phyloP scores from a whole-genome alignment of 2,113 vertebrate species.

The Pseudorhombus dupliciocellatus region DNA sequence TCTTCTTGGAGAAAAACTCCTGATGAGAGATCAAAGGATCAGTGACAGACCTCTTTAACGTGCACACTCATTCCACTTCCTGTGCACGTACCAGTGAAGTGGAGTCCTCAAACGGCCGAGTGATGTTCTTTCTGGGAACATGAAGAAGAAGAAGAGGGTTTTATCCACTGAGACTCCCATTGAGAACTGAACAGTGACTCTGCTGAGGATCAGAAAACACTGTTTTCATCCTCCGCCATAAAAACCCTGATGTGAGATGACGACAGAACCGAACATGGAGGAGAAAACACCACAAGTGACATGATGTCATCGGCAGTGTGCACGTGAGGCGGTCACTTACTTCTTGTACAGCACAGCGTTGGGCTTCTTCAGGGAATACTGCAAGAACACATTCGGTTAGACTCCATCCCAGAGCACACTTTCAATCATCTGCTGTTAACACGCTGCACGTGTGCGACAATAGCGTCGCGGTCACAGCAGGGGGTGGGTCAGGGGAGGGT shows the following conservation, averaged over 20 bases:
- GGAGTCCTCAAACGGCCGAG: slow-evolving; percentile 96
- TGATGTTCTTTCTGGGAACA: slow-evolving; percentile 91
- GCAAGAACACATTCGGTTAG: slow-evolving; percentile 23
- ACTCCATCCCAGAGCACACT: neutral
- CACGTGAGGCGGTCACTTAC: slow-evolving; percentile 79
- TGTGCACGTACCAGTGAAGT: slow-evolving; percentile 88
- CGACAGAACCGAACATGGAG: no score
- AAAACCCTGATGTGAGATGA: neutral
- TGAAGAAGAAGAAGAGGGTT: slow-evolving; percentile 6
- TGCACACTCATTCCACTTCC: neutral
- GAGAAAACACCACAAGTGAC: no score
- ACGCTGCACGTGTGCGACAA: no score
- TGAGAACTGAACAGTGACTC: neutral
- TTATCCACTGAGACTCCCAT: neutral
- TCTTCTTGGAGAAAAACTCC: slow-evolving; percentile 99
- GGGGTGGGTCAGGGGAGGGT: neutral
- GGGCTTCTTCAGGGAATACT: slow-evolving; percentile 96
- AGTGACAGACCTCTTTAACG: neutral
- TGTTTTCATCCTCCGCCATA: no score
- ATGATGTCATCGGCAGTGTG: neutral
- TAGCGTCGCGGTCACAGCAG: no score
- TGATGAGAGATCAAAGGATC: slow-evolving; percentile 54
- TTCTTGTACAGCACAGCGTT: slow-evolving; percentile 92
- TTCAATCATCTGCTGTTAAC: no score
- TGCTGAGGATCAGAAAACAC: no score